Evolutionary conservation across 2,888 invertebrate genomes (phyloP), one percentile per base, ranked within the genome.

Genomic region (Tinea trinotella): DNA sequence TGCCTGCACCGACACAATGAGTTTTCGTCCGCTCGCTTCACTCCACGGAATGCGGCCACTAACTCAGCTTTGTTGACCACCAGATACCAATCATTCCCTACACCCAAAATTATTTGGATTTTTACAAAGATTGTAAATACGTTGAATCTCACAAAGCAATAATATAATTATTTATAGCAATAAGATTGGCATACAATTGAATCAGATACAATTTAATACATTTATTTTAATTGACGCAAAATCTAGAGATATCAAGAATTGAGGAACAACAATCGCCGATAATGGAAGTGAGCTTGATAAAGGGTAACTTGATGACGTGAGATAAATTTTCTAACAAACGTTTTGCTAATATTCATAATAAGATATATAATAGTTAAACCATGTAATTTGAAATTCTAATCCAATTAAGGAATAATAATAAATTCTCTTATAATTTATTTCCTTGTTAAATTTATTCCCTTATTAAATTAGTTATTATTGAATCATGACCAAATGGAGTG

Each of bases 1-100:
- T 67, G 60, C 61, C 62, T 68, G 71, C 66, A 57, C 61, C 56
- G 56, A 59, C 64, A 76, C 75, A 74, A 76, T 69, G 62, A 64
- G 61, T 62, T 60, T 65, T 62, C 58, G 61, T 62, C 60, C 61
- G 60, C 58, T 60, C 61, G 60, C 58, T 65, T 59, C 60, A 60
- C 57, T 63, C 62, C 64, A 62, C 60, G 65, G 67, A 69, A 70
- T 68, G 65, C 58, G 62, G 59, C 59, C 59, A 17, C 40, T 40
- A 40, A 15, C 40, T 12, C 2, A 40, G 40, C 15, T 50, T 18
- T 12, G 19, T 50, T 24, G 17, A 50, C 50, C 50, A 50, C n/a
- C 50, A 24, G 18, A 22, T 24, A 48, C 19, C 48, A 15, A 48
- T 48, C 48, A 48, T 48, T 48, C 48, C 20, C 13, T 40, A 40